Base-by-base conservation (phyloP, 2,888 invertebrate species). In the Taenaris catops region DNA sequence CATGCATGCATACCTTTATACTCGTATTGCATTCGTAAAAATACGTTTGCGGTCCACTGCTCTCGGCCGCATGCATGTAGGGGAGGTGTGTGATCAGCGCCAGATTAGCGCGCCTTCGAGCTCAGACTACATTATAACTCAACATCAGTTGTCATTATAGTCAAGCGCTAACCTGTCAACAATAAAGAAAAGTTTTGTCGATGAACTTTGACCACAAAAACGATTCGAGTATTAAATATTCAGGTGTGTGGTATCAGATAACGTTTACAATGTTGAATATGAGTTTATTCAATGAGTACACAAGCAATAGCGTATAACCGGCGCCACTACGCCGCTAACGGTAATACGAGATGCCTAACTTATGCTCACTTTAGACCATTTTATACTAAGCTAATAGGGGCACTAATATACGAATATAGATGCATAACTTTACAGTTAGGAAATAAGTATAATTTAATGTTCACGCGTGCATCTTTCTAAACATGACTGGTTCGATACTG, bases 281-380 rank as follows among this genome's bases (percentile, higher is more conserved):
- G 44, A 44, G 43, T 45, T 40, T 23, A 41, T 38, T 37, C 34
- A 34, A 23, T 32, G 41, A 45, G 45, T 40, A 29, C 35, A 31
- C 44, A 46, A 44, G 43, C 48, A 48, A 46, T 46, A 45, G 48
- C 48, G 46, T 45, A 37, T 23, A 25, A 41, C 51, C 65, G 79
- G 83, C 81, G 83, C 80, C 80, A 61, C 53, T 55, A 57, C 49
- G 69, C 52, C 58, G 63, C 61, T 83, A 84, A 83, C 83, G 84
- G 84, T 83, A 84, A 80, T 74, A 76, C 83, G 62, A 81, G 74
- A 70, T 76, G 69, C 72, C 74, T 71, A 64, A 66, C 64, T 64
- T 63, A 63, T 63, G 66, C 66, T 63, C 53, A 64, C 61, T 63
- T 56, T 59, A 58, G 62, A 58, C 59, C 49, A 45, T 56, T 58